A percentile compares a stretch with the other conserved stretches of the same genome.
These are phyloP conservation scores for Montipora capricornis DNA, from an alignment of 64 coral and sea anemone species.

Conservation along the genomic window DNA sequence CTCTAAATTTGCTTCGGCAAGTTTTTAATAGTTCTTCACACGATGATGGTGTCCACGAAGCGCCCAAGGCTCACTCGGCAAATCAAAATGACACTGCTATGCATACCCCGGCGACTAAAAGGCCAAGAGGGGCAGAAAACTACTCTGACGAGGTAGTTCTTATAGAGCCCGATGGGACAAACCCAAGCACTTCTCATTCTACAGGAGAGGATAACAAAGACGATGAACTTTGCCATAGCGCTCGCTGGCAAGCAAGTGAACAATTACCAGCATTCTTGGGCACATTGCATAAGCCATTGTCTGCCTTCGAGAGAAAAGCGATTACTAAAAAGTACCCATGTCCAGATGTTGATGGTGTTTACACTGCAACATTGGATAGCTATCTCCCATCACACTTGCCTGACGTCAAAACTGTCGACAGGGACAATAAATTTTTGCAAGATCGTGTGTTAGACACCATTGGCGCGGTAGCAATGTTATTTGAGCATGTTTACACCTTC, in stretches of 20 bases:
- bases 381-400: conserved; percentile 50
- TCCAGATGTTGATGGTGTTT: conserved; percentile 49
- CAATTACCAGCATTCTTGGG: conserved; percentile 25
- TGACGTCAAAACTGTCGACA: conserved; percentile 56
- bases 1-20: conserved; percentile 10
- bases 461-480: conserved; percentile 41
- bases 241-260: conserved; percentile 62
- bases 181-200: conserved; percentile 20
- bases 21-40: conserved; percentile 27
- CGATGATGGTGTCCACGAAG: conserved; percentile 5
- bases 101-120: conserved; percentile 17
- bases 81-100: conserved; percentile 22
- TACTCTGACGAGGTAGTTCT: not conserved
- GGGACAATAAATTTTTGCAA: conserved; percentile 54
- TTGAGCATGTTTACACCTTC: conserved; percentile 48
- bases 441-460: conserved; percentile 65
- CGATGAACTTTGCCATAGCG: conserved; percentile 1
- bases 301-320: conserved; percentile 50
- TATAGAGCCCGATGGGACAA: not conserved
- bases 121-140: conserved; percentile 25
- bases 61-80: conserved; percentile 4
- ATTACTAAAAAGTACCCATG: conserved; percentile 32
- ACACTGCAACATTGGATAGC: conserved; percentile 49
- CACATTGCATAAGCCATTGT: conserved; percentile 40
- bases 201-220: conserved; percentile 25